A percentile compares a stretch with the other conserved stretches of the same genome.
phyloP scores from a whole-genome alignment of 2,888 invertebrate species.

The Ypsolopha scabrella region DNA sequence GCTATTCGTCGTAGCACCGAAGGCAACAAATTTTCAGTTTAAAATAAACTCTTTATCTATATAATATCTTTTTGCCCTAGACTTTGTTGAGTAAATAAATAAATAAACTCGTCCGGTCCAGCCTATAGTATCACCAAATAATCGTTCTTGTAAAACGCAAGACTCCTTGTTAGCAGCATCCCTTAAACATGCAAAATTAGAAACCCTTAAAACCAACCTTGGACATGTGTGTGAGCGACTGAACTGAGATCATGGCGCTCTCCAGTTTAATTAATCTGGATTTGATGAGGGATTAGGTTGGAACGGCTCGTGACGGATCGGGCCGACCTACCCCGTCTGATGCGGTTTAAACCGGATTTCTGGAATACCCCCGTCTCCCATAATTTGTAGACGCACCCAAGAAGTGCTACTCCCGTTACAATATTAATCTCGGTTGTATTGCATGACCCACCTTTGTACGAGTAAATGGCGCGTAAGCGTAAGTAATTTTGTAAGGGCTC shows the following conservation, averaged over 20 bases:
- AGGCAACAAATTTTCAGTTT: no score
- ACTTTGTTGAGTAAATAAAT: no score
- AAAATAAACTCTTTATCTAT: no score
- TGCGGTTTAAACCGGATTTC: slow-evolving; percentile 57
- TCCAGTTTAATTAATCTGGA: slow-evolving; percentile 63
- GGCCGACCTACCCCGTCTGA: slow-evolving; percentile 30
- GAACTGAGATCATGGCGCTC: slow-evolving; percentile 44
- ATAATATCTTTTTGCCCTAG: no score
- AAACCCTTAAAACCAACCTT: slow-evolving; percentile 5
- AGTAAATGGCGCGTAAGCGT: not conserved
- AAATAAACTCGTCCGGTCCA: no score
- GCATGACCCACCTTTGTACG: slow-evolving; percentile 5
- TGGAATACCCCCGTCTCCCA: slow-evolving; percentile 34
- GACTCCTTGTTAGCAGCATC: no score
- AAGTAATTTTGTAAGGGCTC: no score
- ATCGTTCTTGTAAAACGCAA: no score
- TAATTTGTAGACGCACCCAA: slow-evolving; percentile 53
- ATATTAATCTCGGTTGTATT: slow-evolving; percentile 2
- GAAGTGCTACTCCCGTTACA: slow-evolving; percentile 25
- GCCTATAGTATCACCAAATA: no score
- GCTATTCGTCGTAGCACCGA: no score
- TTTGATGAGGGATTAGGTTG: slow-evolving; percentile 65
- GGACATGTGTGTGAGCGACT: slow-evolving; percentile 38
- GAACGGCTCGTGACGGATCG: slow-evolving; percentile 63
- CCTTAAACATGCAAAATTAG: no score